Percentiles rank a stretch among this genome's conserved stretches.
Evolutionary conservation across 2,113 vertebrate genomes (phyloP).

Genomic region (Carassius auratus): DNA sequence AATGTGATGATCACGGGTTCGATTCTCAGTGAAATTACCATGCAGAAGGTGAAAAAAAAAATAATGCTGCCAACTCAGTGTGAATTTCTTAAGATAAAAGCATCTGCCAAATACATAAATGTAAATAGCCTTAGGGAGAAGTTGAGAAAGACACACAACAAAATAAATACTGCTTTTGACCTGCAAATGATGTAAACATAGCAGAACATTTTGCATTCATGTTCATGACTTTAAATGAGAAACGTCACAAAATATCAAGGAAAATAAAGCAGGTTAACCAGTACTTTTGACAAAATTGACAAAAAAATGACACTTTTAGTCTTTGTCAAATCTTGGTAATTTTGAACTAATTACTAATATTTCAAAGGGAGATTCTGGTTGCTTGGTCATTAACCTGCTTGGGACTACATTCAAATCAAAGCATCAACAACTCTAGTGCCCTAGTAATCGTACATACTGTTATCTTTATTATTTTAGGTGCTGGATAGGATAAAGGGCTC

Average conservation of each 20-base stretch:
- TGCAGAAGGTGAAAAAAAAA: background rate
- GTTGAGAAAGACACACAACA: no score
- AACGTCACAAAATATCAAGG: no score
- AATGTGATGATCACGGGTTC: no score
- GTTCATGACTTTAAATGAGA: no score
- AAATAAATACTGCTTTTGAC: no score
- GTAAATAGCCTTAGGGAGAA: no score
- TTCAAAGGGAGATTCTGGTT: background rate
- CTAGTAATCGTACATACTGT: background rate
- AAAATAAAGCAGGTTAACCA: no score
- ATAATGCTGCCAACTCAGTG: background rate
- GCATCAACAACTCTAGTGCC: background rate
- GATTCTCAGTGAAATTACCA: no score
- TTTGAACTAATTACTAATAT: background rate
- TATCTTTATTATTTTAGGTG: slow-evolving; percentile 72
- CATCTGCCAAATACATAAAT: no score
- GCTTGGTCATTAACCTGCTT: background rate
- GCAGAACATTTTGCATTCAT: no score
- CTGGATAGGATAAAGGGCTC: slow-evolving; percentile 85
- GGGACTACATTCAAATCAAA: background rate
- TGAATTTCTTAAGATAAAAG: no score
- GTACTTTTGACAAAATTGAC: background rate
- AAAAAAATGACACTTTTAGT: background rate
- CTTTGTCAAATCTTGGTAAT: background rate
- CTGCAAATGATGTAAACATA: no score